Base-by-base conservation (phyloP, 2,797 vertebrate genomes). In the Margarornis squamiger region DNA sequence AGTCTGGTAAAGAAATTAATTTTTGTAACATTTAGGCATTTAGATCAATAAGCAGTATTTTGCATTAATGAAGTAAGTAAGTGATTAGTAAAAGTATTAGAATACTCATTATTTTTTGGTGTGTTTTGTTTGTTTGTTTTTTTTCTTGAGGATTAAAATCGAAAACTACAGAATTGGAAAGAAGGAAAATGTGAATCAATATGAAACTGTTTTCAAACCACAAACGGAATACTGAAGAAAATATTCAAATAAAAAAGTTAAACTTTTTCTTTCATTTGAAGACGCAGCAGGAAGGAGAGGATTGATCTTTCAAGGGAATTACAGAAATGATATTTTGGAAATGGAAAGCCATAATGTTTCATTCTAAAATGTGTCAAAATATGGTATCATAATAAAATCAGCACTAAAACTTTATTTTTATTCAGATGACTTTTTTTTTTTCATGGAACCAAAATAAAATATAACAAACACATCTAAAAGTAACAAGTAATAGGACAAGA, bases 321-420 rank as follows among this genome's bases (percentile, higher is more conserved):
- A 79, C 27, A 76, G 77, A 94, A 95, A 94, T 70, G 2, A 18
- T 88, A 89, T 92, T 96, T 94, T 81, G 77, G 59, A 95, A 92
- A 95, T 76, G 23, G 77, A 82, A 95, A 94, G 43, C 30, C 29
- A 59, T 88, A 91, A 91, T 38, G 59, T 85, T 96, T 92, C 70
- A 52, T 85, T 94, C 39, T 91, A 48, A 91, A 89, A 95, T 93
- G 91, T 63, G 57, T 89, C 78, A 92, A 92, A 93, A 73, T 86
- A 24, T 41, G 57, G 14, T 52, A 59, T 87, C n/a, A 62, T 81
- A 90, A 78, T 70, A 81, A 94, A 96, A 86, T 46, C 71, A 38
- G 49, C 62, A 88, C 17, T 92, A 96, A 96, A 95, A 85, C 12
- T 91, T 95, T 82, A 88, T 93, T 93, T 94, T 91, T 86, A 52